Percentiles rank a stretch among this genome's conserved stretches.
Conservation (phyloP, 2,797 vertebrate species). For the Margarornis squamiger region DNA sequence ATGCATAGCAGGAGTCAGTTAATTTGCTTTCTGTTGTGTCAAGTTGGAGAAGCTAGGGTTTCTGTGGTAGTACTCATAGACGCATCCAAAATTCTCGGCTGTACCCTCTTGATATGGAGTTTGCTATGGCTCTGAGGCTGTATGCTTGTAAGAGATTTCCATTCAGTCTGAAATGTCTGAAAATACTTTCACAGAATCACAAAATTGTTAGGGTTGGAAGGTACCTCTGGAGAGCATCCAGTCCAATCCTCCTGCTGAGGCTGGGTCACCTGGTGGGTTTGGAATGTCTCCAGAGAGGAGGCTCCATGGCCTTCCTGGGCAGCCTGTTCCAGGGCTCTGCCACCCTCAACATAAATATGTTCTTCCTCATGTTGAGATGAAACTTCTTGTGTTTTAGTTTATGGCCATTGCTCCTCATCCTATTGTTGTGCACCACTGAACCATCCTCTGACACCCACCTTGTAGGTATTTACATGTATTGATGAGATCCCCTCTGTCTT, state of each 20-base stretch:
- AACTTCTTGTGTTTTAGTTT: background rate
- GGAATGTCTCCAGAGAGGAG: background rate
- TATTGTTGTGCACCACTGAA: background rate
- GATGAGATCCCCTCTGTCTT: background rate
- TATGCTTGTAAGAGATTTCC: background rate
- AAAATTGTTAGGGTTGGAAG: background rate
- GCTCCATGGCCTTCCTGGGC: background rate
- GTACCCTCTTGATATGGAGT: background rate
- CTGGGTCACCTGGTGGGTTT: background rate
- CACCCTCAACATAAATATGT: background rate
- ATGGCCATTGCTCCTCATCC: background rate
- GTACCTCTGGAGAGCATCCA: background rate
- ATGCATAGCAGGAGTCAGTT: background rate
- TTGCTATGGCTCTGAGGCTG: background rate
- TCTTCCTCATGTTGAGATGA: background rate
- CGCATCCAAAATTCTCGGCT: background rate
- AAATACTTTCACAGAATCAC: background rate
- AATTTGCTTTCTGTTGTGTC: background rate
- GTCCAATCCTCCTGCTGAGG: no score
- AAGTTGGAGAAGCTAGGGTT: background rate
- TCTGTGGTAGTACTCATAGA: background rate
- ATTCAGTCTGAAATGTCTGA: background rate
- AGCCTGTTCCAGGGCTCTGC: background rate
- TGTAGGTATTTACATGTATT: background rate
- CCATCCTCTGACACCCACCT: background rate